phyloP scores from a whole-genome alignment of 30 jellyfish, hydroid and myxozoan species.

The Euphysa ruthae region DNA sequence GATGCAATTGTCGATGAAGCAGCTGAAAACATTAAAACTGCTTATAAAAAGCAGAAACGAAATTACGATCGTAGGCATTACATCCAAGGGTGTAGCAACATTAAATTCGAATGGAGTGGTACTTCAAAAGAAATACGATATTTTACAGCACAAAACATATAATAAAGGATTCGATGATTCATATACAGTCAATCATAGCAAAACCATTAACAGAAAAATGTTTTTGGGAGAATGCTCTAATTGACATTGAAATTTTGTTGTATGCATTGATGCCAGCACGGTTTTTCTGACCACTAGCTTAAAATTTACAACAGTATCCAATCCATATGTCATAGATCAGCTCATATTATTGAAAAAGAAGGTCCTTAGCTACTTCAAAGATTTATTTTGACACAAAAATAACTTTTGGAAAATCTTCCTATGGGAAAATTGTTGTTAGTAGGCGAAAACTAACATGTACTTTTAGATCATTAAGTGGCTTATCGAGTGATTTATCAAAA shows the following conservation, averaged over 20 bases:
- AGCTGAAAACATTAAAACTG: conserved; percentile 7
- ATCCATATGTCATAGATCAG: neutral
- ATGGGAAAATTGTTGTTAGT: too few relatives aligned
- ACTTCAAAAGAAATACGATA: too few relatives aligned
- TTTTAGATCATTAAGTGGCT: too few relatives aligned
- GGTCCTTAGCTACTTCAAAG: neutral
- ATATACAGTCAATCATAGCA: too few relatives aligned
- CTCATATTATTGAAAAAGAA: neutral
- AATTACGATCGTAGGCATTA: conserved; percentile 13
- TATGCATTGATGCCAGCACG: neutral
- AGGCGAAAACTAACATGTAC: too few relatives aligned
- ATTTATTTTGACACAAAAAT: neutral
- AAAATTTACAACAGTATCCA: neutral
- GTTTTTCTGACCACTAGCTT: neutral
- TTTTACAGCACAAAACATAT: neutral
- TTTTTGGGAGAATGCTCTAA: neutral
- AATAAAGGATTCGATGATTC: neutral
- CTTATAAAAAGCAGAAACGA: conserved; percentile 5
- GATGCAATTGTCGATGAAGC: conserved; percentile 5
- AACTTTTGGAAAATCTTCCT: too few relatives aligned
- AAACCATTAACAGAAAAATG: too few relatives aligned
- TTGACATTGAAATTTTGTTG: neutral
- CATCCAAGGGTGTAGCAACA: conserved; percentile 7
- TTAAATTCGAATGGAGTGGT: too few relatives aligned
- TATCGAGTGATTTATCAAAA: too few relatives aligned